These are phyloP conservation scores for Polyommatus iphigenia DNA, from an alignment of 2,888 invertebrate species.

Conservation along the genomic window DNA sequence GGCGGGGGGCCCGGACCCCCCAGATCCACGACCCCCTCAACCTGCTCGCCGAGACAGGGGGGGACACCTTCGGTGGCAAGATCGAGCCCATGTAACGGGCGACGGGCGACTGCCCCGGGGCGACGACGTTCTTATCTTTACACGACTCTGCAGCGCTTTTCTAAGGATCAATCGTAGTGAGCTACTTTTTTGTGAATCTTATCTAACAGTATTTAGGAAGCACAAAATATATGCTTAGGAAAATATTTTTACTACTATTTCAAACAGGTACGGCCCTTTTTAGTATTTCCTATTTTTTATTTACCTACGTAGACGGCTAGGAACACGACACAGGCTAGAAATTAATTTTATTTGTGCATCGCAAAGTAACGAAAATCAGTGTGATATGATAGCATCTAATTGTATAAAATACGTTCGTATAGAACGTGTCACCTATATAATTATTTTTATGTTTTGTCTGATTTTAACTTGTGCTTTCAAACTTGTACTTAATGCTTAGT, in stretches of 20 bases:
- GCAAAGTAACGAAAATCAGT: conserved; percentile 9
- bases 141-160: not conserved
- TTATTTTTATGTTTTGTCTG: not conserved
- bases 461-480: not conserved
- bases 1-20: conserved; percentile 63
- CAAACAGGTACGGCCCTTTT: not conserved
- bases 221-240: not conserved
- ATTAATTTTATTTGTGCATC: not conserved
- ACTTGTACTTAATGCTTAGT: conserved; percentile 7
- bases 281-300: not conserved
- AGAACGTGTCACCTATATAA: not conserved
- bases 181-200: not conserved
- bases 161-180: not conserved
- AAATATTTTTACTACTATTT: conserved; percentile 4
- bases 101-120: not conserved
- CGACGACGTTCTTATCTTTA: not conserved
- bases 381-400: not conserved
- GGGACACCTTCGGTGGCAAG: conserved; percentile 58
- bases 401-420: not conserved
- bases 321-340: not conserved
- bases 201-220: not conserved
- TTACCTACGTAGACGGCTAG: not conserved
- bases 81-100: conserved; percentile 36
- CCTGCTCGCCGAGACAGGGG: conserved; percentile 59
- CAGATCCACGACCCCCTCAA: conserved; percentile 68